Evolutionary conservation across 2,888 invertebrate genomes (phyloP).

Genomic region (Lordiphosa fenestrarum): DNA sequence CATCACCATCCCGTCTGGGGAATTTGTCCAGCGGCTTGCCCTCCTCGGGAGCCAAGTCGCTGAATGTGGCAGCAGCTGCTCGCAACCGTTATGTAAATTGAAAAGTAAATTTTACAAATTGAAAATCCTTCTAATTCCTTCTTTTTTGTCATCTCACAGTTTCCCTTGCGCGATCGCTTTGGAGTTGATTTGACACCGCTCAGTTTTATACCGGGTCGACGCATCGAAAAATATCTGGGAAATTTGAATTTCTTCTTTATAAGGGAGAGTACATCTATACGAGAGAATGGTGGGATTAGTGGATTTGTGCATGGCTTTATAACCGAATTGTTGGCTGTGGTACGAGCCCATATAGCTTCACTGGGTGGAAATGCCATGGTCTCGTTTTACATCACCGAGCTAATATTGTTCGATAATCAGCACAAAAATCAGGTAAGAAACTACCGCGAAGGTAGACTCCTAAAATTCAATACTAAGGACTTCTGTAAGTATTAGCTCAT

Average conservation of each 20-base stretch:
- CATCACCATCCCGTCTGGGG: conserved; percentile 81
- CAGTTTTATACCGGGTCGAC: conserved; percentile 88
- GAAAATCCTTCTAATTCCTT: no score
- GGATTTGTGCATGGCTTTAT: conserved; percentile 97
- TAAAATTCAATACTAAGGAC: no score
- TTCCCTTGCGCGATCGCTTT: conserved; percentile 78
- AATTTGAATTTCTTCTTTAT: conserved; percentile 97
- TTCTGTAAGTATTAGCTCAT: no score
- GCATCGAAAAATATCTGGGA: conserved; percentile 91
- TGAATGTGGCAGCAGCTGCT: conserved; percentile 27
- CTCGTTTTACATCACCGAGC: conserved; percentile 95
- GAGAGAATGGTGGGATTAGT: conserved; percentile 95
- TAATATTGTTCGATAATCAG: conserved; percentile 93
- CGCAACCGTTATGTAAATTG: conserved; percentile 58
- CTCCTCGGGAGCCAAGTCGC: conserved; percentile 32
- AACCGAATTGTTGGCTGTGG: conserved; percentile 94
- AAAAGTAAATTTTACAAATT: background rate
- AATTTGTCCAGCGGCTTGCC: conserved; percentile 51
- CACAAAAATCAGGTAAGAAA: conserved; percentile 95
- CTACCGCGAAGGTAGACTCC: no score
- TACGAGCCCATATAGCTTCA: conserved; percentile 94
- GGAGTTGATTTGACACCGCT: conserved; percentile 91
- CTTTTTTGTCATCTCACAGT: conserved; percentile 42
- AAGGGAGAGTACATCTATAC: conserved; percentile 93
- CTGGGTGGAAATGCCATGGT: conserved; percentile 97